A percentile compares a stretch with the other conserved stretches of the same genome.
These are phyloP conservation scores for Platycnemis pennipes DNA, from an alignment of 2,888 invertebrate species.

Conservation along the genomic window DNA sequence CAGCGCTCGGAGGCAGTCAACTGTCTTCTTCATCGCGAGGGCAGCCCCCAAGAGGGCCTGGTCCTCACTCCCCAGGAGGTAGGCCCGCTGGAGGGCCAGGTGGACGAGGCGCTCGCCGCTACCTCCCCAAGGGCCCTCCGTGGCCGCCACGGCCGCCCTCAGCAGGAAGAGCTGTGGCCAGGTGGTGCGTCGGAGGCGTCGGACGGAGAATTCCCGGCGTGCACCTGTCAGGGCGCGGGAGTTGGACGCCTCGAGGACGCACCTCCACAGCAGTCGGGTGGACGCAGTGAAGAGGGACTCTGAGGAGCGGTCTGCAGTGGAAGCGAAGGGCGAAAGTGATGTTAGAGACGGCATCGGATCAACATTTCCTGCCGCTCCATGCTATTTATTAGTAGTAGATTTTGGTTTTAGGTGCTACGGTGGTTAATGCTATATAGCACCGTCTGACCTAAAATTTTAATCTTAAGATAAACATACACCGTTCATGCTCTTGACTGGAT, in stretches of 20 bases:
- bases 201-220: background rate
- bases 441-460: no score
- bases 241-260: background rate
- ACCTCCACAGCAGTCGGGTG: conserved; percentile 20
- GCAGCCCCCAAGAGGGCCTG: background rate
- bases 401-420: no score
- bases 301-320: background rate
- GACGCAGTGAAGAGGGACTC: conserved; percentile 18
- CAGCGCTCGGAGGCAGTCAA: conserved; percentile 1
- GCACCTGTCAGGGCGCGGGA: conserved; percentile 9
- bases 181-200: background rate
- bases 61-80: background rate
- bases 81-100: conserved; percentile 40
- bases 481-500: no score
- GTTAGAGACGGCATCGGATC: no score
- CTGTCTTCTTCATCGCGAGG: background rate
- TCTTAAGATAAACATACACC: no score
- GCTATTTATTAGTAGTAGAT: no score
- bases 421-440: no score
- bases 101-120: background rate
- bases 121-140: background rate
- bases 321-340: no score
- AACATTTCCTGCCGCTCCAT: no score
- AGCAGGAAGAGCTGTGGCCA: conserved; percentile 59
- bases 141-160: background rate